Percentiles rank a stretch among this genome's conserved stretches.
Conservation (phyloP, 2,113 vertebrate species). For the Pelecanoides urinatrix region DNA sequence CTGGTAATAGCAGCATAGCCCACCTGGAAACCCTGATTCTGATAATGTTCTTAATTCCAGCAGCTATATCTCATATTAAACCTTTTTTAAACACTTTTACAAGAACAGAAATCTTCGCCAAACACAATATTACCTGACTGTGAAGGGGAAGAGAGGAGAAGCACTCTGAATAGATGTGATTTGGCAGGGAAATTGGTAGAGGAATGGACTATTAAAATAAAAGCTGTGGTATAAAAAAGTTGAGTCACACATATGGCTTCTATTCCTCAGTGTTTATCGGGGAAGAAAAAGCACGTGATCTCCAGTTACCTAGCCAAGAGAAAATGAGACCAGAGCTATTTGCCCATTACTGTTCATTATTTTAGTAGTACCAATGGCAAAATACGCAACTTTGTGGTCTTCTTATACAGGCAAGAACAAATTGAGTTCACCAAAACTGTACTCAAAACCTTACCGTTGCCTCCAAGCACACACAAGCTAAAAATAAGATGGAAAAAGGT, state of each 20-base stretch:
- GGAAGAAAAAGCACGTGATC: accelerated
- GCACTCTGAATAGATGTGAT: background rate
- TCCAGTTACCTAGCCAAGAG: conserved; percentile 4
- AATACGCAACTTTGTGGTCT: background rate
- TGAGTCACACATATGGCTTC: background rate
- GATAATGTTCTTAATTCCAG: background rate
- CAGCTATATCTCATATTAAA: background rate
- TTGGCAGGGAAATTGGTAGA: background rate
- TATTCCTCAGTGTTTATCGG: background rate
- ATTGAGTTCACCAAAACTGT: background rate
- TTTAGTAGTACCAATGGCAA: background rate
- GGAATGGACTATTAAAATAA: background rate
- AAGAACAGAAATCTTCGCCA: background rate
- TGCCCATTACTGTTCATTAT: background rate
- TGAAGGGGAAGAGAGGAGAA: background rate
- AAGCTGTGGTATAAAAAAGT: background rate
- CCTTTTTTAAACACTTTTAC: background rate
- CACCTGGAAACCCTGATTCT: background rate
- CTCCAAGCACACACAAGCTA: background rate
- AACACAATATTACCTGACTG: background rate
- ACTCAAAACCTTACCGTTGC: background rate
- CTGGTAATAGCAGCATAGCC: background rate
- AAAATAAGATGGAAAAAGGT: background rate
- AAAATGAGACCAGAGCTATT: background rate
- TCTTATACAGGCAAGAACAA: background rate